A percentile compares a stretch with the other conserved stretches of the same genome.
These are phyloP conservation scores for Epirrhoe alternata DNA, from an alignment of 2,888 invertebrate species.

Conservation along the genomic window DNA sequence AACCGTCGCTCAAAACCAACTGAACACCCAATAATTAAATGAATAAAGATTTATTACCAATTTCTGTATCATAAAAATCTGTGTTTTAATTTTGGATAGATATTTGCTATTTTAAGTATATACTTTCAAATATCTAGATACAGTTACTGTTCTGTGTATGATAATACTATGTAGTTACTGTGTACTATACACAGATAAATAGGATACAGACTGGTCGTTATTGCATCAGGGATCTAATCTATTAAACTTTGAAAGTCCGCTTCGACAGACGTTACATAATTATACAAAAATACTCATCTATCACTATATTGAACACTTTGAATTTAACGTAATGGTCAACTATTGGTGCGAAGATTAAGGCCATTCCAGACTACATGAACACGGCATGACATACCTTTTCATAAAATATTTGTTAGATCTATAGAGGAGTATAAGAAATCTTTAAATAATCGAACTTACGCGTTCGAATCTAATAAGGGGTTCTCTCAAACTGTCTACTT, in stretches of 20 bases:
- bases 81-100: too few relatives aligned
- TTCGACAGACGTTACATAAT: slow-evolving; percentile 47
- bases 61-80: too few relatives aligned
- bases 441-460: slow-evolving; percentile 33
- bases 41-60: too few relatives aligned
- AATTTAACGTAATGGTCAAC: slow-evolving; percentile 76
- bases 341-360: slow-evolving; percentile 62
- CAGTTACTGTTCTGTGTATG: too few relatives aligned
- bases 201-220: slow-evolving; percentile 18
- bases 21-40: neutral
- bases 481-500: slow-evolving; percentile 17
- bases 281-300: slow-evolving; percentile 82
- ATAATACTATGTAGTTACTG: too few relatives aligned
- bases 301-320: slow-evolving; percentile 82
- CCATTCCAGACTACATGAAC: slow-evolving; percentile 41
- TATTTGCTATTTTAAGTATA: too few relatives aligned
- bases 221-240: slow-evolving; percentile 51
- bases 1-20: slow-evolving; percentile 6
- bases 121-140: too few relatives aligned
- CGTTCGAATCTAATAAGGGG: slow-evolving; percentile 29
- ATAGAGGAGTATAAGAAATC: slow-evolving; percentile 32
- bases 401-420: slow-evolving; percentile 25
- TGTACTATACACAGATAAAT: slow-evolving; percentile 7
- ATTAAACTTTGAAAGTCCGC: slow-evolving; percentile 65
- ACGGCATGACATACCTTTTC: slow-evolving; percentile 26